Percentiles rank a stretch among this genome's conserved stretches.
Conservation (phyloP, 2,113 vertebrate genomes). For the Arothron firmamentum region DNA sequence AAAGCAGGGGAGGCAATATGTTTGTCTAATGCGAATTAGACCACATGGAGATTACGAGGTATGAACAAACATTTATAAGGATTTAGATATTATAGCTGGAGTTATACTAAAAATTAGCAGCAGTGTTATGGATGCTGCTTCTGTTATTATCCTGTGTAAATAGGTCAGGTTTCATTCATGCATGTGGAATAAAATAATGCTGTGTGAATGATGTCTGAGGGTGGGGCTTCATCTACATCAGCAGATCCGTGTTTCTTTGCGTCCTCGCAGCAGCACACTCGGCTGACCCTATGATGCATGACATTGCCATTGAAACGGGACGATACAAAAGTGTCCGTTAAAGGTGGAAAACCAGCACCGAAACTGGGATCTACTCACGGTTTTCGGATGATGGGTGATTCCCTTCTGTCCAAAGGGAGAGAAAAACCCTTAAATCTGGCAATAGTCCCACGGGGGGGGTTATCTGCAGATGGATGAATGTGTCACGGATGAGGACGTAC, state of each 20-base stretch:
- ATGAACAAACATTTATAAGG: too few species aligned
- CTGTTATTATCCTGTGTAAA: neutral
- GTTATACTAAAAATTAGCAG: neutral
- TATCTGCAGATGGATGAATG: slow-evolving; percentile 6
- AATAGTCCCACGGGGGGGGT: neutral
- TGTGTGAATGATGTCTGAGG: slow-evolving; percentile 31
- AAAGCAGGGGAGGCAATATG: too few species aligned
- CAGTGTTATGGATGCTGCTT: neutral
- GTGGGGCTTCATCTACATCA: slow-evolving; percentile 53
- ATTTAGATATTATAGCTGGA: neutral
- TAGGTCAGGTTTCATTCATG: slow-evolving; percentile 35
- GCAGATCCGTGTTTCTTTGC: slow-evolving; percentile 31
- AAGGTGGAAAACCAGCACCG: neutral
- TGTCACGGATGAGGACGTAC: slow-evolving; percentile 8
- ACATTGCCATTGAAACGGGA: slow-evolving; percentile 20
- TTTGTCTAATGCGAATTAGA: too few species aligned
- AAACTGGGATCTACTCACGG: slow-evolving; percentile 31
- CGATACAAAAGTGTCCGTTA: neutral
- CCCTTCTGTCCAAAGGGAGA: too few species aligned
- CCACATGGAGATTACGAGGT: too few species aligned
- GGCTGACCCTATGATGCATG: slow-evolving; percentile 34
- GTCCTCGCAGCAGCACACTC: slow-evolving; percentile 18
- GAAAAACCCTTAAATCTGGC: neutral
- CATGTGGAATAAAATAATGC: slow-evolving; percentile 30
- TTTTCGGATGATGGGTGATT: neutral